Conservation (phyloP, 2,797 vertebrate species). For the Peromyscus melanophrys region DNA sequence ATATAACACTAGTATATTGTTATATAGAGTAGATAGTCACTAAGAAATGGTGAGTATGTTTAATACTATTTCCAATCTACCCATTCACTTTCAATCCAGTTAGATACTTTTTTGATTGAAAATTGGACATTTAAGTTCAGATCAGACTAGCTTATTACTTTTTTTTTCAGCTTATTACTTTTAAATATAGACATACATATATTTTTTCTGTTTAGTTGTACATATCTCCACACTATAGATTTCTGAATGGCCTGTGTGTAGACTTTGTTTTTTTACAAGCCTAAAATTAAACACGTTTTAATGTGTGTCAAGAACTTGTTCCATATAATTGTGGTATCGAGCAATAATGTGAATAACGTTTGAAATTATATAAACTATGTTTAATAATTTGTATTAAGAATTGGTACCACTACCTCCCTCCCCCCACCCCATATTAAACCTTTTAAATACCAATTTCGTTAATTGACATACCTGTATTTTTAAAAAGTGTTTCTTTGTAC, state of each 20-base stretch:
- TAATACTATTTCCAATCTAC: constrained; percentile 29
- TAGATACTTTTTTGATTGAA: constrained; percentile 37
- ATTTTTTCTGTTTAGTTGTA: constrained; percentile 81
- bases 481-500: constrained; percentile 87
- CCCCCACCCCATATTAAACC: constrained; percentile 85
- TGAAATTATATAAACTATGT: constrained; percentile 87
- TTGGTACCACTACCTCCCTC: constrained; percentile 88
- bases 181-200: constrained; percentile 62
- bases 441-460: constrained; percentile 90
- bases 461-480: constrained; percentile 88
- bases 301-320: constrained; percentile 86
- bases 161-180: constrained; percentile 80
- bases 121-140: constrained; percentile 67
- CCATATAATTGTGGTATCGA: constrained; percentile 89
- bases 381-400: constrained; percentile 90
- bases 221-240: constrained; percentile 79
- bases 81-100: constrained; percentile 75
- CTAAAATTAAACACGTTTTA: constrained; percentile 84
- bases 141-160: constrained; percentile 84
- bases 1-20: constrained; percentile 69
- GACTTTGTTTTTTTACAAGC: constrained; percentile 82
- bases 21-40: constrained; percentile 75
- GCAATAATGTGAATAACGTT: constrained; percentile 92
- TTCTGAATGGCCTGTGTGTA: constrained; percentile 80
- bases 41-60: constrained; percentile 70